Percentiles rank a stretch among this genome's conserved stretches.
These are phyloP conservation scores for Xyrauchen texanus DNA, from an alignment of 2,113 vertebrate species.

Conservation along the genomic window DNA sequence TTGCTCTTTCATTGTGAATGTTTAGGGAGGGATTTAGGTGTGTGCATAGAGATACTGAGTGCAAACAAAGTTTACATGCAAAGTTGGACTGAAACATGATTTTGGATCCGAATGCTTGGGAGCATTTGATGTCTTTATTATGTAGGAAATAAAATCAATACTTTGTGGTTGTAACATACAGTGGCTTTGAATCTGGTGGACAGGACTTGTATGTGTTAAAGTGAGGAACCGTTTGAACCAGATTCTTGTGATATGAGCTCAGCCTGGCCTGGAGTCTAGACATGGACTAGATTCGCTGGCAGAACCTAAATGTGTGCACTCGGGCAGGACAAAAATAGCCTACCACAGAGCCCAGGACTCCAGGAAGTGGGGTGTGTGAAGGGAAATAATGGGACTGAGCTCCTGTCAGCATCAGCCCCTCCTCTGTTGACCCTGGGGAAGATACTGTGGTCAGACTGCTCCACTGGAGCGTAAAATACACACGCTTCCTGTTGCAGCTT, in stretches of 20 bases:
- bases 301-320: conserved; percentile 35
- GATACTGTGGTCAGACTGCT: not conserved
- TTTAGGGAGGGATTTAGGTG: conserved; percentile 36
- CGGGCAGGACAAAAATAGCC: conserved; percentile 36
- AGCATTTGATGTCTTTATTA: not conserved
- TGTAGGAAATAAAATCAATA: no score
- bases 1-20: conserved; percentile 29
- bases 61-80: conserved; percentile 12
- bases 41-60: conserved; percentile 30
- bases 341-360: conserved; percentile 27
- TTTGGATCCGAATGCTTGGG: not conserved
- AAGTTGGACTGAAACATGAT: not conserved
- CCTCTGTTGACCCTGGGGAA: conserved; percentile 13
- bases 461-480: not conserved
- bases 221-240: conserved; percentile 54
- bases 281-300: conserved; percentile 57
- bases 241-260: conserved; percentile 72
- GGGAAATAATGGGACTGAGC: not conserved
- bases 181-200: no score
- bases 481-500: conserved; percentile 3
- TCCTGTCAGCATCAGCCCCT: conserved; percentile 1
- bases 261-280: conserved; percentile 69
- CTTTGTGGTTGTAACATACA: no score
- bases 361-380: conserved; percentile 26
- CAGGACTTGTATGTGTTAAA: not conserved